Evolutionary conservation across 2,797 vertebrate species (phyloP).

Genomic region (Coendou prehensilis): DNA sequence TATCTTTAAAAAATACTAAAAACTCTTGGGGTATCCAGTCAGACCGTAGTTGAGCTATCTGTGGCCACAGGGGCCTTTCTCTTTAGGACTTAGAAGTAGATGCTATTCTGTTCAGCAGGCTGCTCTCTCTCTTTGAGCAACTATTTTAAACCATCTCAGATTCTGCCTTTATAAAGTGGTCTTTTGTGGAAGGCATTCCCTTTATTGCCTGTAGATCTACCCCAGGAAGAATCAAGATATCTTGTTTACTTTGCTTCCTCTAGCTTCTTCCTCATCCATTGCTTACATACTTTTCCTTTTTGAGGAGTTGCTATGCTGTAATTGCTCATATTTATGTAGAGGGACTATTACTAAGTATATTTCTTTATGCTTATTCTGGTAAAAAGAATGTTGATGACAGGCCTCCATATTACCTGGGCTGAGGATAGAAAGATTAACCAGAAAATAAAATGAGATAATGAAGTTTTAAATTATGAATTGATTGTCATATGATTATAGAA

Average conservation of each 20-base stretch:
- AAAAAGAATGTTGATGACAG: slow-evolving; percentile 56
- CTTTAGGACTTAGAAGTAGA: slow-evolving; percentile 28
- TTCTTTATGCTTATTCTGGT: slow-evolving; percentile 74
- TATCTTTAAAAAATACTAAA: slow-evolving; percentile 48
- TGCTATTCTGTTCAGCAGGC: slow-evolving; percentile 34
- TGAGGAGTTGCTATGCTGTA: slow-evolving; percentile 58
- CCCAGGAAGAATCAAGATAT: slow-evolving; percentile 60
- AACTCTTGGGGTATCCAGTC: slow-evolving; percentile 53
- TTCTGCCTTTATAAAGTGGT: slow-evolving; percentile 25
- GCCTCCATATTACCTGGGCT: slow-evolving; percentile 3
- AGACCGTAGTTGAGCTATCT: not conserved
- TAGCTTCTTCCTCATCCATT: not conserved
- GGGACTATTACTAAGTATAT: slow-evolving; percentile 30
- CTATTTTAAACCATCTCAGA: slow-evolving; percentile 79
- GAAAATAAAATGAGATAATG: slow-evolving; percentile 28
- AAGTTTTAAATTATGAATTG: slow-evolving; percentile 57
- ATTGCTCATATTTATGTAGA: slow-evolving; percentile 69
- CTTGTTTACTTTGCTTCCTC: slow-evolving; percentile 68
- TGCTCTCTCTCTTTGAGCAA: slow-evolving; percentile 55
- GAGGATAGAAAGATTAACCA: slow-evolving; percentile 42
- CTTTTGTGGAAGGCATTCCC: not conserved
- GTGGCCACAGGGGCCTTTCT: not conserved
- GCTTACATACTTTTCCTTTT: slow-evolving; percentile 64
- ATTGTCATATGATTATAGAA: slow-evolving; percentile 41
- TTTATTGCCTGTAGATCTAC: slow-evolving; percentile 5